phyloP scores from a whole-genome alignment of 1,140 invertebrate genomes.

The Phortica variegata region DNA sequence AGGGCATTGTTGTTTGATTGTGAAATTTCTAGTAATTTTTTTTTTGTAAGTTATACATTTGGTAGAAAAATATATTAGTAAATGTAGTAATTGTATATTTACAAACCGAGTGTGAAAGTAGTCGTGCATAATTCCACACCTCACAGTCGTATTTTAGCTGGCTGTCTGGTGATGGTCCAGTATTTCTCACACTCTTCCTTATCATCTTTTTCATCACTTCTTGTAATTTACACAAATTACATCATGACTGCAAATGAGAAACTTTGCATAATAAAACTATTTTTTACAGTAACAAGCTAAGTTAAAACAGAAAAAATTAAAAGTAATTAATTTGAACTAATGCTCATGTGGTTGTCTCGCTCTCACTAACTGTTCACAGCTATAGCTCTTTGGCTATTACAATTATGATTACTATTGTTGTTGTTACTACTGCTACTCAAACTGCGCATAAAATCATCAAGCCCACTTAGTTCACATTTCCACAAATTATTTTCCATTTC shows the following conservation, averaged over 20 bases:
- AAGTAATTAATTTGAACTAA: slow-evolving; percentile 16
- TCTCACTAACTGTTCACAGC: slow-evolving; percentile 35
- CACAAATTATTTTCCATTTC: slow-evolving; percentile 45
- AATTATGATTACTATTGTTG: slow-evolving; percentile 15
- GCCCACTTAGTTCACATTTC: slow-evolving; percentile 51
- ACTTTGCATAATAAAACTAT: slow-evolving; percentile 55
- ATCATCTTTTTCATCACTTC: slow-evolving; percentile 37
- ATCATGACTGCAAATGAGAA: slow-evolving; percentile 55
- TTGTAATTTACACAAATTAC: slow-evolving; percentile 42
- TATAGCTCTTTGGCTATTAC: slow-evolving; percentile 28
- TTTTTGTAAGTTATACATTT: slow-evolving; percentile 15
- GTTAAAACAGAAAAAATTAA: slow-evolving; percentile 10
- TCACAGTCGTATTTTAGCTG: slow-evolving; percentile 22
- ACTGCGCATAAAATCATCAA: slow-evolving; percentile 51
- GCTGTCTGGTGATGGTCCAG: slow-evolving; percentile 33
- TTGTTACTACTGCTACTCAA: slow-evolving; percentile 32
- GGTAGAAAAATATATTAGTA: slow-evolving; percentile 22
- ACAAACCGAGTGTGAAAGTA: slow-evolving; percentile 48
- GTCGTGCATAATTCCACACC: slow-evolving; percentile 36
- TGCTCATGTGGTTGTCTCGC: slow-evolving; percentile 28
- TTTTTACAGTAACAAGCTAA: slow-evolving; percentile 36
- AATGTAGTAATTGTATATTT: slow-evolving; percentile 23
- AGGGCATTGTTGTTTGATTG: slow-evolving; percentile 5
- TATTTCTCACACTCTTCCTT: slow-evolving; percentile 37
- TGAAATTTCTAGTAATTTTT: slow-evolving; percentile 16